phyloP scores from a whole-genome alignment of 2,113 vertebrate genomes.

The Lamprotornis superbus region DNA sequence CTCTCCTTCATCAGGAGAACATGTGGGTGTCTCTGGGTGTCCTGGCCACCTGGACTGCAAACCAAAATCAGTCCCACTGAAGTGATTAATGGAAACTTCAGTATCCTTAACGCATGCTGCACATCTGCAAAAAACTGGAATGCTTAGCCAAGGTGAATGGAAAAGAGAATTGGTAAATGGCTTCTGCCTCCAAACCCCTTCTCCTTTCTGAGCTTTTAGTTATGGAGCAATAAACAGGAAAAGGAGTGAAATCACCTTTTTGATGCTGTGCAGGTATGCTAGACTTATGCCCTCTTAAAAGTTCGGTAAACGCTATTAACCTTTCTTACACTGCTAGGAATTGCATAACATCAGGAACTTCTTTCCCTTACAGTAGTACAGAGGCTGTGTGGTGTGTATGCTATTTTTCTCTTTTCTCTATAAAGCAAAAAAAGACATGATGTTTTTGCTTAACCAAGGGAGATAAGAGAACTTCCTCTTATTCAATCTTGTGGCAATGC shows the following conservation, averaged over 20 bases:
- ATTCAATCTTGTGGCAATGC: neutral
- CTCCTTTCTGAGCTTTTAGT: neutral
- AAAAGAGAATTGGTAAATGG: neutral
- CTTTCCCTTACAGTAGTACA: neutral
- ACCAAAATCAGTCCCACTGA: neutral
- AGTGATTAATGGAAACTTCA: neutral
- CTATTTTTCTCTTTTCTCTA: neutral
- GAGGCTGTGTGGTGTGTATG: neutral
- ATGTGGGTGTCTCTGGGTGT: fast-evolving
- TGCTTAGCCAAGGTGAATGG: neutral
- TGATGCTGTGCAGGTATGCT: neutral
- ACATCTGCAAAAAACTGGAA: neutral
- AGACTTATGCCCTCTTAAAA: neutral
- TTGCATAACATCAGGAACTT: neutral
- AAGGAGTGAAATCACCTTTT: neutral
- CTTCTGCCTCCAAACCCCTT: neutral
- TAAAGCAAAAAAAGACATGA: neutral
- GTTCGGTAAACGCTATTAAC: neutral
- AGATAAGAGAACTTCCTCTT: constrained; percentile 49
- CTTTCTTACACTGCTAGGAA: neutral
- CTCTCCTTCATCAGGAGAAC: neutral
- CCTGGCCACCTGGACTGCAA: neutral
- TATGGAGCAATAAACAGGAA: neutral
- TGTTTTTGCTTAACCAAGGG: neutral
- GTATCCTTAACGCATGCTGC: neutral